These are phyloP conservation scores for Platysternon megacephalum DNA, from an alignment of 2,113 vertebrate species.

Conservation along the genomic window DNA sequence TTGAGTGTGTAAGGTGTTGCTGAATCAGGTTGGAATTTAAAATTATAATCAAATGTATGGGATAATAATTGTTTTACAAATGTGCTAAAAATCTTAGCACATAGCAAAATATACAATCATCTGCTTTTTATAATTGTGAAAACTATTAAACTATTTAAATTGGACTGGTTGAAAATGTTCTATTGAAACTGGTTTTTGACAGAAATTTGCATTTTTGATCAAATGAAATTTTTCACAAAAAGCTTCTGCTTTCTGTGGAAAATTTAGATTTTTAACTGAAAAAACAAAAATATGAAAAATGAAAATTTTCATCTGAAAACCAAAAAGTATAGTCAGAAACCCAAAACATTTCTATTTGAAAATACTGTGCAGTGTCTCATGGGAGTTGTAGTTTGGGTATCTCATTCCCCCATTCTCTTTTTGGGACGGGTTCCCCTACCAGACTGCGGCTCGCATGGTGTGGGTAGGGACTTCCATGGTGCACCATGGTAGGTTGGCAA, in stretches of 20 bases:
- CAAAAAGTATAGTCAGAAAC: background rate
- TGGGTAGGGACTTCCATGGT: background rate
- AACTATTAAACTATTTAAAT: background rate
- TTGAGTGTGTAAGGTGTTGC: background rate
- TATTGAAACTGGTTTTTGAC: background rate
- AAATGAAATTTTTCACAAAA: background rate
- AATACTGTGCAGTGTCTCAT: background rate
- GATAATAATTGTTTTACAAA: background rate
- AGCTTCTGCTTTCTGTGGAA: background rate
- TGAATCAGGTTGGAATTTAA: background rate
- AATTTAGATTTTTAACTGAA: background rate
- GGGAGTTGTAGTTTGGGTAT: background rate
- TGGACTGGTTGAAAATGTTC: slow-evolving; percentile 11
- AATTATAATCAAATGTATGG: background rate
- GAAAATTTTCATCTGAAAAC: background rate
- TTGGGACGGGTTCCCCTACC: background rate
- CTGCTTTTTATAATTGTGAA: background rate
- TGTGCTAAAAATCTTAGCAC: background rate
- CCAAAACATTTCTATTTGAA: background rate
- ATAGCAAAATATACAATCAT: background rate
- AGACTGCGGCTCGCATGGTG: background rate
- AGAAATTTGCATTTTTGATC: background rate
- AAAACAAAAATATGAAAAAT: background rate
- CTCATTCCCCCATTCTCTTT: background rate
- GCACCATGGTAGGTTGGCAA: background rate